Base-by-base conservation (phyloP, 2,113 vertebrate genomes). In the Amblyopsis rosae region DNA sequence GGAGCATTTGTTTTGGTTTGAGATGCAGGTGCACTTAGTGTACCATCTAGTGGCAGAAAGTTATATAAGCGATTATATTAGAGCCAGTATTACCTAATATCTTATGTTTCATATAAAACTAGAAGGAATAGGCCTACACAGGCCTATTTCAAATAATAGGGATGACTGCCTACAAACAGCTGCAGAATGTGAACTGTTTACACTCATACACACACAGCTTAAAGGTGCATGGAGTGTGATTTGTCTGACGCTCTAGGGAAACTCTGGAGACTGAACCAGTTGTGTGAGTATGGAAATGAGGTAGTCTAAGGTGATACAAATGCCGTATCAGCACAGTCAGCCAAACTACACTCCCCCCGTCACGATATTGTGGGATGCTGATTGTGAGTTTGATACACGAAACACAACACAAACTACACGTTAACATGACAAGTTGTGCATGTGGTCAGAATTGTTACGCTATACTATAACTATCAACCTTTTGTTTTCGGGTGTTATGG, bases 241-340 rank as follows among this genome's bases (percentile, higher is more conserved):
- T 74, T 49, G 56, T 77, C 57, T 78, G 62, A 64, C 53, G 71
- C 56, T 50, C 67, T 60, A 72, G 65, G 65, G 56, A 69, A 56
- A 32, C 59, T 17, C 55, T 70, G 58, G 48, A 81, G 62, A 69
- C 65, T 61, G 15, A 77, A 81, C 83, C 63, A 48, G 88, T 89
- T 87, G 49, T 73, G 67, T 9, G 41, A 82, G 84, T 86, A 77
- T 81, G 77, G 55, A 87, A 80, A 87, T 71, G 15, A 65, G 65
- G 16, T 59, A 32, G 49, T 59, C 51, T 13, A 46, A 64, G 13
- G 45, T 62, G 59, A 79, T 61, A 46, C 69, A 88, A 84, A 70
- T 69, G 67, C 70, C 51, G 46, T 56, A 66, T 89, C 77, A 79
- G 77, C 75, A 66, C 47, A 59, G 57, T 58, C 35, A 58, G 67